Evolutionary conservation across 2,888 invertebrate genomes (phyloP).

Genomic region (Dryocosmus kuriphilus): DNA sequence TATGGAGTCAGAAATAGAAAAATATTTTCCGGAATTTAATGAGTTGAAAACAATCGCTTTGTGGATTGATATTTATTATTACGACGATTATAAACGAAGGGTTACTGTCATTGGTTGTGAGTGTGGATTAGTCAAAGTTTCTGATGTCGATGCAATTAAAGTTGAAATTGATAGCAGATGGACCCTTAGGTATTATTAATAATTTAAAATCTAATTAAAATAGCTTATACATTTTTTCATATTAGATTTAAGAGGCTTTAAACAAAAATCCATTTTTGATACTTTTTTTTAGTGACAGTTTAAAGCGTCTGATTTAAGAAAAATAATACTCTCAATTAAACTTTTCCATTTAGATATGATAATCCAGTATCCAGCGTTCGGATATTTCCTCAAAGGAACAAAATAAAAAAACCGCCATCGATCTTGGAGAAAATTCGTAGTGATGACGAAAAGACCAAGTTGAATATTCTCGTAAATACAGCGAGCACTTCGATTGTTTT

Average conservation of each 20-base stretch:
- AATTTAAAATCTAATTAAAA: neutral
- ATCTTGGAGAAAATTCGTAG: conserved; percentile 60
- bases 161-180: conserved; percentile 78
- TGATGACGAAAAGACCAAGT: conserved; percentile 41
- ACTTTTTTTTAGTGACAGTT: neutral
- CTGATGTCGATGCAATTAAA: conserved; percentile 78
- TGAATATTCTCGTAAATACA: conserved; percentile 34
- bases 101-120: conserved; percentile 82
- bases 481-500: conserved; percentile 34
- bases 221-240: neutral
- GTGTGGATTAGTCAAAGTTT: conserved; percentile 81
- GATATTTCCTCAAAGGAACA: conserved; percentile 75
- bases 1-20: conserved; percentile 80
- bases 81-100: conserved; percentile 78
- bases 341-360: conserved; percentile 71
- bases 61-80: conserved; percentile 80
- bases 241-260: neutral
- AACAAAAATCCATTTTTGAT: too few relatives aligned
- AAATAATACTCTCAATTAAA: neutral
- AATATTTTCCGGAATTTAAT: conserved; percentile 82
- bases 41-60: conserved; percentile 79
- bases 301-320: neutral
- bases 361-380: conserved; percentile 80
- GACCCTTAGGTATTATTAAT: conserved; percentile 72
- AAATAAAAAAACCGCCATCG: conserved; percentile 64